Evolutionary conservation across 2,888 invertebrate genomes (phyloP).

Genomic region (Plebejus anna): DNA sequence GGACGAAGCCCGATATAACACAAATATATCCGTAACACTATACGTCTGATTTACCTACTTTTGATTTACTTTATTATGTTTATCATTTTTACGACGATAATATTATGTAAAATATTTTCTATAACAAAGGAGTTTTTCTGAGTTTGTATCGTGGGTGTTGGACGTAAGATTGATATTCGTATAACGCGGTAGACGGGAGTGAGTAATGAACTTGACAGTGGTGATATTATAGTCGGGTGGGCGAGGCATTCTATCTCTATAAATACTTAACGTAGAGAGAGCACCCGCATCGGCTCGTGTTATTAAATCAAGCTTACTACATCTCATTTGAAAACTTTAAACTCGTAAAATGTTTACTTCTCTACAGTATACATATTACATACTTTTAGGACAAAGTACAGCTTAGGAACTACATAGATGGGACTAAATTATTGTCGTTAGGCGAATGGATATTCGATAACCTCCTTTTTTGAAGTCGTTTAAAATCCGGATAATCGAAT

Average conservation of each 20-base stretch:
- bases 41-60: neutral
- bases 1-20: neutral
- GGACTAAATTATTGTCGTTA: too few relatives aligned
- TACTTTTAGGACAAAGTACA: too few relatives aligned
- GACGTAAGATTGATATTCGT: neutral
- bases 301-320: constrained; percentile 19
- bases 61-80: constrained; percentile 1
- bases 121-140: neutral
- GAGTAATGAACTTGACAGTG: constrained; percentile 76
- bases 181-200: constrained; percentile 39
- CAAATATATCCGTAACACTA: neutral
- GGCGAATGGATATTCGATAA: too few relatives aligned
- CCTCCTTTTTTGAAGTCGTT: too few relatives aligned
- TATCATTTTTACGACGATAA: neutral
- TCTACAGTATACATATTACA: too few relatives aligned
- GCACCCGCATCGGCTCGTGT: constrained; percentile 23
- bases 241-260: constrained; percentile 58
- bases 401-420: too few relatives aligned
- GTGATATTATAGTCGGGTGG: constrained; percentile 60
- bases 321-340: neutral
- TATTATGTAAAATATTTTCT: constrained; percentile 23
- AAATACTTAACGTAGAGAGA: constrained; percentile 44
- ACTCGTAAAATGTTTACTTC: neutral
- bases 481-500: too few relatives aligned
- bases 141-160: neutral